These are phyloP conservation scores for Nysson spinosus DNA, from an alignment of 2,888 invertebrate species.

Conservation along the genomic window DNA sequence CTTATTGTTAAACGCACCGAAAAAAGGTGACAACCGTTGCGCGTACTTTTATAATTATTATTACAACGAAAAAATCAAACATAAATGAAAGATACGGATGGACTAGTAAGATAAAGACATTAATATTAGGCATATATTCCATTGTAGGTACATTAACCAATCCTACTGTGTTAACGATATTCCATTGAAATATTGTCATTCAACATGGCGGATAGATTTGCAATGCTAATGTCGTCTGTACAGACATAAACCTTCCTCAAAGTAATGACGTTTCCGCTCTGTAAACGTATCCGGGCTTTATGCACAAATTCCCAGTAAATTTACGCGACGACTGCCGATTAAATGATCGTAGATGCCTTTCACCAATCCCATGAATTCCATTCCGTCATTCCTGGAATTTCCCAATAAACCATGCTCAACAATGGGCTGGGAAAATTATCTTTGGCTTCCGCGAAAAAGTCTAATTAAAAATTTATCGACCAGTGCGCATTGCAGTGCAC, in stretches of 20 bases:
- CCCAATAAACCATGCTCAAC: constrained; percentile 10
- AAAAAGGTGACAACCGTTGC: too few relatives aligned
- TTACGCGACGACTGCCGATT: constrained; percentile 7
- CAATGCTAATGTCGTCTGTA: constrained; percentile 45
- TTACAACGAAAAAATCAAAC: too few relatives aligned
- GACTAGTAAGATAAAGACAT: too few relatives aligned
- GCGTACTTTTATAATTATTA: too few relatives aligned
- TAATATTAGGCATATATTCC: too few relatives aligned
- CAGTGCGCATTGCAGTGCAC: too few relatives aligned
- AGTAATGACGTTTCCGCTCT: constrained; percentile 22
- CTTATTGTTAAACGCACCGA: too few relatives aligned
- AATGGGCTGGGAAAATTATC: not conserved
- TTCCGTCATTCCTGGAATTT: constrained; percentile 3
- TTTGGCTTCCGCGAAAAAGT: not conserved
- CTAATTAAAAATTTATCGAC: too few relatives aligned
- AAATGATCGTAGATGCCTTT: constrained; percentile 9
- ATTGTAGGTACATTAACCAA: too few relatives aligned
- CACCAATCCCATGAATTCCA: constrained; percentile 9
- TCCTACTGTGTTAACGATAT: too few relatives aligned
- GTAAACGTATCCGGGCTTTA: constrained; percentile 33
- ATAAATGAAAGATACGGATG: too few relatives aligned
- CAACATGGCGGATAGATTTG: constrained; percentile 17
- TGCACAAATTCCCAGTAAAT: constrained; percentile 10
- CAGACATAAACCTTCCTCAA: not conserved
- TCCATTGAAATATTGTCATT: not conserved